These are phyloP conservation scores for Gordius sp. DNA, from an alignment of 2,888 invertebrate genomes.

Conservation along the genomic window DNA sequence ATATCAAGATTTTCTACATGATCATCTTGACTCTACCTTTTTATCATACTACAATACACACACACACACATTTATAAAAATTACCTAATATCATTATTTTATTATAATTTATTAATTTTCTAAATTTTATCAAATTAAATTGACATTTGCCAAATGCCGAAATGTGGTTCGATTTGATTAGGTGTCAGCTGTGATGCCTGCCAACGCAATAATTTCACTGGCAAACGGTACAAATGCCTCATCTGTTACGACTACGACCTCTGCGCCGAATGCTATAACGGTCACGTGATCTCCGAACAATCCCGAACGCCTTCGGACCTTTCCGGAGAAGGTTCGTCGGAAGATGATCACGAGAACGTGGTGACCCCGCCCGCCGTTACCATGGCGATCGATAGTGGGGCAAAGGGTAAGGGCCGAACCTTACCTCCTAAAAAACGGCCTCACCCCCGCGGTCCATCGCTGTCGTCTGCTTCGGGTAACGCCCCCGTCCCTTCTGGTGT, in stretches of 20 bases:
- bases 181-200: constrained; percentile 99
- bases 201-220: constrained; percentile 83
- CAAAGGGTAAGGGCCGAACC: constrained; percentile 26
- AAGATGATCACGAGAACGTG: not conserved
- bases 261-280: constrained; percentile 79
- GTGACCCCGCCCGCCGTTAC: not conserved
- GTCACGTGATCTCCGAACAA: constrained; percentile 24
- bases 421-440: constrained; percentile 33
- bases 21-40: too few species aligned
- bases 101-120: too few species aligned
- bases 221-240: constrained; percentile 89
- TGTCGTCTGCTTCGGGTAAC: constrained; percentile 35
- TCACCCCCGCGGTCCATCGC: constrained; percentile 37
- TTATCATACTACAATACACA: too few species aligned
- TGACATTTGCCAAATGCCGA: constrained; percentile 17
- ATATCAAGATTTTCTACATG: too few species aligned
- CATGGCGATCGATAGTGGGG: not conserved
- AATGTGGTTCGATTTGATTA: constrained; percentile 30
- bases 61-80: too few species aligned
- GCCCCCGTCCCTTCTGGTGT: not conserved
- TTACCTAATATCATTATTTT: too few species aligned
- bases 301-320: not conserved
- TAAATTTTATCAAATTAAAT: too few species aligned
- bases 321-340: not conserved
- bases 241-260: constrained; percentile 97